Base-by-base conservation (phyloP, 2,797 vertebrate species). In the Adrianichthys oophorus region DNA sequence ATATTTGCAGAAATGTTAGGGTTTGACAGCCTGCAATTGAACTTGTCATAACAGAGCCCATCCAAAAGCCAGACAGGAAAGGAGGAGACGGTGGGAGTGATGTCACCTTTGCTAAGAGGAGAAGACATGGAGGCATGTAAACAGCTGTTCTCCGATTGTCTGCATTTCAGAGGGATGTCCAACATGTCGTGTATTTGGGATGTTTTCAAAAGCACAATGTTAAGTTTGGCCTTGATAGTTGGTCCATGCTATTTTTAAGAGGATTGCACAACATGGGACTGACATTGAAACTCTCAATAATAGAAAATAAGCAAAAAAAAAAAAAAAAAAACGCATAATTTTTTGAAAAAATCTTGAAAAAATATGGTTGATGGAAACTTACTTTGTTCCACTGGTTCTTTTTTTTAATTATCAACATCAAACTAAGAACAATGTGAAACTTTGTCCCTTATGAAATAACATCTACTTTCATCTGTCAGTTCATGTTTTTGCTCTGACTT, bases 1-100 rank as follows among this genome's bases (percentile, higher is more conserved):
- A 90, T 92, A 93, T 93, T 92, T 92, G 90, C 87, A 89, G 86
- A 92, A 91, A 90, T 91, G 86, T 90, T 90, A 90, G 84, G 83
- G 82, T 83, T 85, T 92, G 91, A 93, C 92, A 93, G 87, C 91
- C 86, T 87, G 81, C 90, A 92, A 93, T 93, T 93, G 91, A 89
- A 92, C 91, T 74, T 93, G 91, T 92, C 92, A 93, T 92, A 92
- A 93, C 91, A 92, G 84, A 86, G 82, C 85, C 84, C 86, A 90
- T 91, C 87, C 80, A 82, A 82, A 83, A 78, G 79, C 76, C 83
- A 90, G 85, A 89, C 86, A 90, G 88, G 84, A 88, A 47, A 84
- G 86, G 83, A 87, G 83, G 77, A 48, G 82, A 83, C 77, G 77
- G 79, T 76, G 32, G 64, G 84, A 70, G 80, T 92, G 91, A 93